Evolutionary conservation across 2,113 vertebrate species (phyloP).

Genomic region (Mustelus asterias): DNA sequence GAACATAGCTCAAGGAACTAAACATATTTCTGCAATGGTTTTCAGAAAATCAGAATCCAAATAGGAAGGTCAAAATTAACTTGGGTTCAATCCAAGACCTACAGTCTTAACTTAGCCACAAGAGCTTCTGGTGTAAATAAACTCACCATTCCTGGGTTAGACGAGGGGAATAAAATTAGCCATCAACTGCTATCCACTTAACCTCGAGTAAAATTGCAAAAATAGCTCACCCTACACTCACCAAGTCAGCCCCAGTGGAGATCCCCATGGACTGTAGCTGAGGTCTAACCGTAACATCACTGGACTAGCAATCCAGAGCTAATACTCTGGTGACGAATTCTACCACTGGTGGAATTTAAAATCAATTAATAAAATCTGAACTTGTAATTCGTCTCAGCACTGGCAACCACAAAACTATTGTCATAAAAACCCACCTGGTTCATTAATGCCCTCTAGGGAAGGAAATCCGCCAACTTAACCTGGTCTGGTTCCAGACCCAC

Average conservation of each 20-base stretch:
- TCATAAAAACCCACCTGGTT: too few species aligned
- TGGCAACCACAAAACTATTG: too few species aligned
- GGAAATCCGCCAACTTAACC: too few species aligned
- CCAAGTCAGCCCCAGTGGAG: background rate
- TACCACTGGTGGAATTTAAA: too few species aligned
- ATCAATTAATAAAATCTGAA: too few species aligned
- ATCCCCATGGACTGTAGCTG: too few species aligned
- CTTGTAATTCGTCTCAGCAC: too few species aligned
- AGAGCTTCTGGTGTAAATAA: background rate
- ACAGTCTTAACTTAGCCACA: background rate
- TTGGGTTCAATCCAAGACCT: background rate
- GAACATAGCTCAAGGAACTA: background rate
- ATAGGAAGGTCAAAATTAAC: background rate
- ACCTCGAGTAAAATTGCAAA: background rate
- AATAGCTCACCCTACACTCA: background rate
- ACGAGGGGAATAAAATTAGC: background rate
- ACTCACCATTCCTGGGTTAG: background rate
- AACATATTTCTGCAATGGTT: background rate
- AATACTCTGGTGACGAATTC: too few species aligned
- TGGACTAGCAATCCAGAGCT: too few species aligned
- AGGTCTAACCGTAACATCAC: too few species aligned
- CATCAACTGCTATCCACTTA: background rate
- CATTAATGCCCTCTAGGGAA: too few species aligned
- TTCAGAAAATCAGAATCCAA: background rate
- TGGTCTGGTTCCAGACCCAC: too few species aligned